Evolutionary conservation across 2,113 vertebrate species (phyloP).

Genomic region (Mesitornis unicolor): DNA sequence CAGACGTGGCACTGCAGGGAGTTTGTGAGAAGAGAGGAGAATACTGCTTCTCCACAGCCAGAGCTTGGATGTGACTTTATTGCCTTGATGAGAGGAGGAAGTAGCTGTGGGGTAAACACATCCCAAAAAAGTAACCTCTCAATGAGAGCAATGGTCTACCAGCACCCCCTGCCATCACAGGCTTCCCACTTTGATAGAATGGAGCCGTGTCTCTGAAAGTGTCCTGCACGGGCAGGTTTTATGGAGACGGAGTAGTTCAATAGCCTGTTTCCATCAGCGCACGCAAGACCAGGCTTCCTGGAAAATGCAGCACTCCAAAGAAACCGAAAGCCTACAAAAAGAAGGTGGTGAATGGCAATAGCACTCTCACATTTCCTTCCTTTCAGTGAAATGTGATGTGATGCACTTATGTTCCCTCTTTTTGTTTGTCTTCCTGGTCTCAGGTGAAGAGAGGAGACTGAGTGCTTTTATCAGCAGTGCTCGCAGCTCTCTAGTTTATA

Average conservation of each 20-base stretch:
- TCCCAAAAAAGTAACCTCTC: not conserved
- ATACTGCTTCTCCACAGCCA: not conserved
- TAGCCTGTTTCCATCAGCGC: not conserved
- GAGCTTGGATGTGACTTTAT: not conserved
- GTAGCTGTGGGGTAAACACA: not conserved
- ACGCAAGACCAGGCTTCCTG: not conserved
- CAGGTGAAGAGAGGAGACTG: not conserved
- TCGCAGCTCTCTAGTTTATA: accelerated
- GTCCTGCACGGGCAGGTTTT: not conserved
- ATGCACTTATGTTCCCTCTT: not conserved
- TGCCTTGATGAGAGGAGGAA: not conserved
- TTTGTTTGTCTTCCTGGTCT: not conserved
- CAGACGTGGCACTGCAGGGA: not conserved
- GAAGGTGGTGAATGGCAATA: not conserved
- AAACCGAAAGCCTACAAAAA: not conserved
- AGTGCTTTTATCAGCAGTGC: not conserved
- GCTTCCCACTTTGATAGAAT: not conserved
- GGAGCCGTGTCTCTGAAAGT: not conserved
- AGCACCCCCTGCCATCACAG: accelerated
- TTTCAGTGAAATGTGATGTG: not conserved
- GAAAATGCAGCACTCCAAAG: not conserved
- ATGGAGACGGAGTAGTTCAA: not conserved
- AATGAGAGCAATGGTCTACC: not conserved
- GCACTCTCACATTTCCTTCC: not conserved
- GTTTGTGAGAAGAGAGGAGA: not conserved